A percentile compares a stretch with the other conserved stretches of the same genome.
phyloP scores from a whole-genome alignment of 2,888 invertebrate species.

The Pristionchus exspectatus region DNA sequence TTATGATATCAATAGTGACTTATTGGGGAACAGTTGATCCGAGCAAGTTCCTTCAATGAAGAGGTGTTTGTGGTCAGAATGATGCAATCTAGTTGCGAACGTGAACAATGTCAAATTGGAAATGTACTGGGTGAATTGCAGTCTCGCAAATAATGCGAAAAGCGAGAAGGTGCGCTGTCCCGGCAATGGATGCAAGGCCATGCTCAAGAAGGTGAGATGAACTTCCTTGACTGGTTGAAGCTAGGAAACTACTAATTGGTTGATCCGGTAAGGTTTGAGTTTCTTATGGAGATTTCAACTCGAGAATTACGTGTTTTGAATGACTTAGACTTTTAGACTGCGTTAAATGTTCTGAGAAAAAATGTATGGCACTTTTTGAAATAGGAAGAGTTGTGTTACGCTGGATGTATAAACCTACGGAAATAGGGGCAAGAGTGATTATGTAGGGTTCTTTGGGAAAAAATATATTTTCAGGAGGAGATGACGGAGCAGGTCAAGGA shows the following conservation, averaged over 20 bases:
- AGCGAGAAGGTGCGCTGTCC: conserved; percentile 23
- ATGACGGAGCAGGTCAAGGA: conserved; percentile 2
- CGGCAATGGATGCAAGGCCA: neutral
- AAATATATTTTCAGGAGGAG: conserved; percentile 5
- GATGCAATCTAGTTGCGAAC: neutral
- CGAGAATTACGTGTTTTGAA: no score
- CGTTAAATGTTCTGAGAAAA: no score
- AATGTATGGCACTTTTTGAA: no score
- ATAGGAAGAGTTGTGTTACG: neutral
- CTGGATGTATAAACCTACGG: neutral
- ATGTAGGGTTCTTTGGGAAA: neutral
- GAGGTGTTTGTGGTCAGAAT: neutral
- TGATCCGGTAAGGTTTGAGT: no score
- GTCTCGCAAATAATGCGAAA: neutral
- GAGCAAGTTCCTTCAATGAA: no score
- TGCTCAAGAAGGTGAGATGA: conserved; percentile 3
- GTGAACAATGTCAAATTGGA: neutral
- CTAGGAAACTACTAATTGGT: no score
- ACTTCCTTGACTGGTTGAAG: no score
- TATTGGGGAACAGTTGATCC: no score
- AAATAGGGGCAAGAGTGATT: neutral
- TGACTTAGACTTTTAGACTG: no score
- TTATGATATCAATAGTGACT: no score
- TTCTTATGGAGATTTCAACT: no score
- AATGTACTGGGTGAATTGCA: neutral